phyloP scores from a whole-genome alignment of 2,113 vertebrate species.

The Nibea albiflora region DNA sequence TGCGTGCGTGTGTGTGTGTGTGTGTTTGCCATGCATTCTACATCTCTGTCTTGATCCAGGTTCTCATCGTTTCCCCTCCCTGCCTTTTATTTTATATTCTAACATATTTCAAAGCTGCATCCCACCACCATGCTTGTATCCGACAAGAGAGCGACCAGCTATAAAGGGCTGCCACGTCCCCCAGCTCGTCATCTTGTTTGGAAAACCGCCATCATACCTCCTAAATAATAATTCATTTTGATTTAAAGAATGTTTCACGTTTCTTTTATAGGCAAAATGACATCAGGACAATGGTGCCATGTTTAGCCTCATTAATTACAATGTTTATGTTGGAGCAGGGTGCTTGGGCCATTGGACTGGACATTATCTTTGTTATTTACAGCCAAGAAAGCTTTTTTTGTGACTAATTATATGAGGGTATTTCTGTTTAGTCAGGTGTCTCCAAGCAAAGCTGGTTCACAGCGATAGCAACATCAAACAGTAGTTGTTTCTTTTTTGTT shows the following conservation, averaged over 20 bases:
- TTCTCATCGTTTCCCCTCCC: conserved; percentile 12
- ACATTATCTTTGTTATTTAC: conserved; percentile 52
- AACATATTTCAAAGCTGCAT: conserved; percentile 35
- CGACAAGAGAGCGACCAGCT: conserved; percentile 1
- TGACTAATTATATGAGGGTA: conserved; percentile 39
- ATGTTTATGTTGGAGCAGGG: conserved; percentile 51
- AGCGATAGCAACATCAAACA: conserved; percentile 30
- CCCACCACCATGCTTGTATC: conserved; percentile 3
- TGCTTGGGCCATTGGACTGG: conserved; percentile 14
- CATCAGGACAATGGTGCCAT: conserved; percentile 37
- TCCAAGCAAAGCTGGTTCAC: conserved; percentile 45
- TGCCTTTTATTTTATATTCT: conserved; percentile 44
- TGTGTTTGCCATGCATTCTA: conserved; percentile 23
- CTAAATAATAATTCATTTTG: conserved; percentile 23
- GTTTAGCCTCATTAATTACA: conserved; percentile 56
- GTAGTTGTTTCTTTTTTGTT: conserved; percentile 13
- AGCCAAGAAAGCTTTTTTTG: conserved; percentile 31
- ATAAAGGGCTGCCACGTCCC: neutral
- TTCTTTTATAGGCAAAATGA: conserved; percentile 7
- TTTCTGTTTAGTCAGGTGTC: conserved; percentile 56
- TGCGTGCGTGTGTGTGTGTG: neutral
- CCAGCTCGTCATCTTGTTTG: conserved; percentile 5
- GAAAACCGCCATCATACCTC: conserved; percentile 1
- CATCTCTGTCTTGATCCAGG: conserved; percentile 34
- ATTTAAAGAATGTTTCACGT: conserved; percentile 26